Evolutionary conservation across 1,140 invertebrate species (phyloP).

Genomic region (Drosophila mojavensis): DNA sequence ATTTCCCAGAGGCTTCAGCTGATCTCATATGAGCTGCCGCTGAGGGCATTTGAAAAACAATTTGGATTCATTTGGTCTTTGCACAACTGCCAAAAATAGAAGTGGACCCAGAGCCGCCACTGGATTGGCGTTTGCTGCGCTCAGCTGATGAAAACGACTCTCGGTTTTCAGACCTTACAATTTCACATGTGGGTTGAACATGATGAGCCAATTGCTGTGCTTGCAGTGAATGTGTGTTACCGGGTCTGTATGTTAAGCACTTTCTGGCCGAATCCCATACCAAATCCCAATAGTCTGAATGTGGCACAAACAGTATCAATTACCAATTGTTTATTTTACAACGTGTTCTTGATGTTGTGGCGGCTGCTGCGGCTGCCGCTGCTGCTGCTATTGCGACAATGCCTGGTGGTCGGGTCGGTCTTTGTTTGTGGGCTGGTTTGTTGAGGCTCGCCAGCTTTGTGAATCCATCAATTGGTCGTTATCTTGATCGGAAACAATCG

Average conservation of each 20-base stretch:
- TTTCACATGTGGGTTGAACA: conserved; percentile 51
- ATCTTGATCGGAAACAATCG: conserved; percentile 56
- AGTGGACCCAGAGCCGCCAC: neutral
- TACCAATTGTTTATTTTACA: conserved; percentile 77
- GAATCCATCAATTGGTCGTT: conserved; percentile 72
- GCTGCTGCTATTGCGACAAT: conserved; percentile 21
- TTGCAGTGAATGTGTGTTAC: conserved; percentile 61
- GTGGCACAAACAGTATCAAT: conserved; percentile 70
- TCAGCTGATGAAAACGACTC: conserved; percentile 37
- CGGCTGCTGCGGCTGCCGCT: conserved; percentile 1
- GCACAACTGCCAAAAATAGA: conserved; percentile 26
- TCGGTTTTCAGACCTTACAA: conserved; percentile 60
- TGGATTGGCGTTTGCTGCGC: conserved; percentile 7
- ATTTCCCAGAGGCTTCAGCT: conserved; percentile 33
- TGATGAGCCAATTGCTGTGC: conserved; percentile 17
- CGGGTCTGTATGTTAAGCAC: conserved; percentile 51
- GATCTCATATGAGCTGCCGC: neutral
- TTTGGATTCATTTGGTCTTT: conserved; percentile 50
- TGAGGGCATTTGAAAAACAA: conserved; percentile 63
- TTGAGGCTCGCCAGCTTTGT: conserved; percentile 19
- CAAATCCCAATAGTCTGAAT: conserved; percentile 45
- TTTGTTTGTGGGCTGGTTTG: conserved; percentile 18
- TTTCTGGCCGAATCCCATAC: conserved; percentile 7
- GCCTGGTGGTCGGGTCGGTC: conserved; percentile 2
- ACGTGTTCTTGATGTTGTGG: conserved; percentile 47